Evolutionary conservation across 2,113 vertebrate species (phyloP).

Genomic region (Sinocyclocheilus grahami): DNA sequence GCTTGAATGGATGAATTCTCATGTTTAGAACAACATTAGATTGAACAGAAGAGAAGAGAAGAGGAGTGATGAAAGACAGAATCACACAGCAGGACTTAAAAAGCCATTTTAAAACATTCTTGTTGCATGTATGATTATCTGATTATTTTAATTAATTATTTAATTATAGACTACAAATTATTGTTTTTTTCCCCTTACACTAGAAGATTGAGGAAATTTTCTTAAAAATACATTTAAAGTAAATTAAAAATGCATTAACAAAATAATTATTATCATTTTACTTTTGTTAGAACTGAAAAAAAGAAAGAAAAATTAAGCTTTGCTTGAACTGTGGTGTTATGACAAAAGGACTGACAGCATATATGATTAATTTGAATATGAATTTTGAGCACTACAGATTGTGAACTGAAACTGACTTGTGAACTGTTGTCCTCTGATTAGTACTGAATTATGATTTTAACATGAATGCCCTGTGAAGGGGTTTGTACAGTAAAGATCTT

Average conservation of each 20-base stretch:
- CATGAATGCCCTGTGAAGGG: not conserved
- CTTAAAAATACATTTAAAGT: not conserved
- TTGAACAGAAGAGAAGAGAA: not conserved
- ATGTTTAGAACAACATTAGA: conserved; percentile 43
- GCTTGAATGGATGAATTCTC: conserved; percentile 51
- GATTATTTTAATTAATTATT: not conserved
- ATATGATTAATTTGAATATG: not conserved
- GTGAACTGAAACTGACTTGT: not conserved
- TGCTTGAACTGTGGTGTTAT: not conserved
- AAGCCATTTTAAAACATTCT: not conserved
- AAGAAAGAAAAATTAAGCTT: not conserved
- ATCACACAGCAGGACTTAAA: not conserved
- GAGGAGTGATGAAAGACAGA: not conserved
- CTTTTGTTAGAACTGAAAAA: not conserved
- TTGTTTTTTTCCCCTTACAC: too few relatives aligned
- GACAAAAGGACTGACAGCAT: not conserved
- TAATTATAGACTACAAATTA: not conserved
- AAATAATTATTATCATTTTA: not conserved
- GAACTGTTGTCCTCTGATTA: not conserved
- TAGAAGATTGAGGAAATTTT: too few relatives aligned
- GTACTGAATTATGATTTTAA: not conserved
- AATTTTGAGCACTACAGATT: not conserved
- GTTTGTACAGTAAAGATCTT: not conserved
- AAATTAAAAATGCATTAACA: not conserved
- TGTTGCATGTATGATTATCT: not conserved